phyloP scores from a whole-genome alignment of 2,797 vertebrate species.

The Paratrypauchen microcephalus region DNA sequence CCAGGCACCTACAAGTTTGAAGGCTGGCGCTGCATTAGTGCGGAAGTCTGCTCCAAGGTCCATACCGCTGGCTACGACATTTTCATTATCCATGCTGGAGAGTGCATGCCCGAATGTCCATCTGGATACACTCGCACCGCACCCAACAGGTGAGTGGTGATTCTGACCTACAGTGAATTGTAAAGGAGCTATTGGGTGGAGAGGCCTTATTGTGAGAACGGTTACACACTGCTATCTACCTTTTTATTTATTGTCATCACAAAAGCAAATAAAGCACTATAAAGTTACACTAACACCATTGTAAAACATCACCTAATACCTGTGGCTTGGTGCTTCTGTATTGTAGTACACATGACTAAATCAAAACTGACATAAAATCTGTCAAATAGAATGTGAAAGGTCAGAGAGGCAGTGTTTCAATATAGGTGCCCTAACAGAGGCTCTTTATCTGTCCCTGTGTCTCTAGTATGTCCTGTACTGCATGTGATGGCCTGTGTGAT shows the following conservation, averaged over 20 bases:
- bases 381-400: slow-evolving; percentile 14
- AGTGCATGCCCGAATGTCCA: slow-evolving; percentile 93
- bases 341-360: background rate
- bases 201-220: slow-evolving; percentile 4
- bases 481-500: slow-evolving; percentile 93
- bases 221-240: slow-evolving; percentile 18
- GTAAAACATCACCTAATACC: background rate
- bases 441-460: background rate
- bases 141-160: slow-evolving; percentile 82
- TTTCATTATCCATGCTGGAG: slow-evolving; percentile 90
- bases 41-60: slow-evolving; percentile 85
- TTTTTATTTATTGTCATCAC: slow-evolving; percentile 4
- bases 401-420: slow-evolving; percentile 12
- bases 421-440: slow-evolving; percentile 2
- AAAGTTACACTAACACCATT: background rate
- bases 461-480: slow-evolving; percentile 91
- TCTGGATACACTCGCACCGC: slow-evolving; percentile 87
- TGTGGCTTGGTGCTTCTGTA: background rate
- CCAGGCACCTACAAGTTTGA: slow-evolving; percentile 89
- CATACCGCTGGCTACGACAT: slow-evolving; percentile 79
- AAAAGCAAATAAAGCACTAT: background rate
- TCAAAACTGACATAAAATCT: slow-evolving; percentile 10
- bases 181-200: slow-evolving; percentile 12
- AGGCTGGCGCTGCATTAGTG: slow-evolving; percentile 94
- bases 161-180: background rate